A percentile compares a stretch with the other conserved stretches of the same genome.
Evolutionary conservation across 2,113 vertebrate species (phyloP).

Genomic region (Oreamnos americanus): DNA sequence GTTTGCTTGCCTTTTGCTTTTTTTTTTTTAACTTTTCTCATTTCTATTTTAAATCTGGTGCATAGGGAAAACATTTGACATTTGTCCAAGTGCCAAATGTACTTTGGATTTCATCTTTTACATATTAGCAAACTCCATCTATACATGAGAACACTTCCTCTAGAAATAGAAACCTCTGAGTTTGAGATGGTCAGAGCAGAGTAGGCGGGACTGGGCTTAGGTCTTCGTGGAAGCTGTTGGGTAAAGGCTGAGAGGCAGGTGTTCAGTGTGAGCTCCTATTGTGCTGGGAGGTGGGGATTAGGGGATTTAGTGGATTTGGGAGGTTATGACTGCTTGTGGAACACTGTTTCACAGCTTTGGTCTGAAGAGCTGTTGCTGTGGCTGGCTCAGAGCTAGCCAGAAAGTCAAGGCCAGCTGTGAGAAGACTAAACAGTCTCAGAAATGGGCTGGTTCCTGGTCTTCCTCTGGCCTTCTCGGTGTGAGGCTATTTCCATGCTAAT

Average conservation of each 20-base stretch:
- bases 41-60: conserved; percentile 55
- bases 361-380: conserved; percentile 47
- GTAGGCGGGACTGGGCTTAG: not conserved
- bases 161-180: not conserved
- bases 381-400: conserved; percentile 41
- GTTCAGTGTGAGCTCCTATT: not conserved
- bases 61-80: conserved; percentile 46
- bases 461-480: not conserved
- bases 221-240: not conserved
- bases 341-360: conserved; percentile 51
- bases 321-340: conserved; percentile 57
- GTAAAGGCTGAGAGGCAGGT: not conserved
- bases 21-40: not conserved
- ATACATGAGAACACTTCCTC: not conserved
- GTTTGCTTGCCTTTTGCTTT: not conserved
- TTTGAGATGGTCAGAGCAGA: not conserved
- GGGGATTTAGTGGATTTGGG: conserved; percentile 50
- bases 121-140: not conserved
- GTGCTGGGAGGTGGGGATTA: conserved; percentile 25
- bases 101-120: conserved; percentile 44
- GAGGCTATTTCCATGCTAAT: not conserved
- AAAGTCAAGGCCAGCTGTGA: conserved; percentile 69
- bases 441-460: not conserved
- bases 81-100: conserved; percentile 60
- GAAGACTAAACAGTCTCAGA: conserved; percentile 49